Evolutionary conservation across 2,113 vertebrate species (phyloP).

Genomic region (Brachyhypopomus occidentalis): DNA sequence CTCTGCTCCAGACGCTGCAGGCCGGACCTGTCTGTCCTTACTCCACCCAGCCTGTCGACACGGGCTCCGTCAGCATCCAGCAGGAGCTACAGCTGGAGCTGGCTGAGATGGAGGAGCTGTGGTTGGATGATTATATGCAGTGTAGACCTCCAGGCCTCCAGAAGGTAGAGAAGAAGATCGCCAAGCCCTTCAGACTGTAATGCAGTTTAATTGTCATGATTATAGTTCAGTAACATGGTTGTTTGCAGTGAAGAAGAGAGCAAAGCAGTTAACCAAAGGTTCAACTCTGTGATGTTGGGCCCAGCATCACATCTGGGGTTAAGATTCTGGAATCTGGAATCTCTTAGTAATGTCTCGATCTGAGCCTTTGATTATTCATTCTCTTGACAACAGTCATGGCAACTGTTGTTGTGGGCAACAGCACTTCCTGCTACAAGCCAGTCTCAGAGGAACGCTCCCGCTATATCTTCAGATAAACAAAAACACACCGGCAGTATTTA

Average conservation of each 20-base stretch:
- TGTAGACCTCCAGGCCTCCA: slow-evolving; percentile 82
- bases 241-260: too few species aligned
- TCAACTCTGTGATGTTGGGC: background rate
- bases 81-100: slow-evolving; percentile 76
- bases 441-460: slow-evolving; percentile 36
- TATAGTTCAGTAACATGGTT: too few species aligned
- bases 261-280: background rate
- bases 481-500: background rate
- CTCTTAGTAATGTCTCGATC: slow-evolving; percentile 4
- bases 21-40: slow-evolving; percentile 47
- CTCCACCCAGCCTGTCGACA: slow-evolving; percentile 57
- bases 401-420: slow-evolving; percentile 59
- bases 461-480: slow-evolving; percentile 12
- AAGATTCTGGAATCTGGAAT: background rate
- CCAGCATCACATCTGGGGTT: background rate
- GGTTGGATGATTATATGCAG: slow-evolving; percentile 84
- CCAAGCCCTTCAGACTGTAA: too few species aligned
- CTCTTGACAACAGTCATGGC: slow-evolving; percentile 62
- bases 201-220: too few species aligned
- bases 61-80: slow-evolving; percentile 67
- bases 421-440: background rate
- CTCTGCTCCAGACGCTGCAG: background rate
- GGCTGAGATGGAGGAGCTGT: slow-evolving; percentile 84
- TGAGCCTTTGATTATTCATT: slow-evolving; percentile 33
- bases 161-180: slow-evolving; percentile 75